Conservation (phyloP, 2,797 vertebrate species). For the Macropodus opercularis region DNA sequence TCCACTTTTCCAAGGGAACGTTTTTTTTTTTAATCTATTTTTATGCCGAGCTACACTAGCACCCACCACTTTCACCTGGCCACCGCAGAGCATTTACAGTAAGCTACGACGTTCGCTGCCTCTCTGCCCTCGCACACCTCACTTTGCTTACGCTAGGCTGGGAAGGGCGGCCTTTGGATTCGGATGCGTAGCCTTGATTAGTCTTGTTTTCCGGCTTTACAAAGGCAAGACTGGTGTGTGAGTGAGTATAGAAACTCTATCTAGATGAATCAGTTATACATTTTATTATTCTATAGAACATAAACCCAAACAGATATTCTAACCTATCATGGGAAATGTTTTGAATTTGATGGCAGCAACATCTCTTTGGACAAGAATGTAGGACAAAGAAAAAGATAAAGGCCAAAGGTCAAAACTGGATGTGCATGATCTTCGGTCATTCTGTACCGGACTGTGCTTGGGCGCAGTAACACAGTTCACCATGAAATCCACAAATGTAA, state of each 20-base stretch:
- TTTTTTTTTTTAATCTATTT: constrained; percentile 76
- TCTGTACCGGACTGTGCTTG: no score
- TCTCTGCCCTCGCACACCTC: constrained; percentile 32
- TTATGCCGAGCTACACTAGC: constrained; percentile 61
- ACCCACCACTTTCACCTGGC: constrained; percentile 47
- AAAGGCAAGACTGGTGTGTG: constrained; percentile 35
- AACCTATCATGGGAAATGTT: no score
- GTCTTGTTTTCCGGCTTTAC: constrained; percentile 41
- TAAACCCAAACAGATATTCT: no score
- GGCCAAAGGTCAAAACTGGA: no score
- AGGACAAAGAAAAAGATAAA: no score
- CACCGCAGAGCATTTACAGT: constrained; percentile 35
- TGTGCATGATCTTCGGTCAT: no score
- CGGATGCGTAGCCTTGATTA: constrained; percentile 38
- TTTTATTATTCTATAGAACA: no score
- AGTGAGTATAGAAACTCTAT: constrained; percentile 12
- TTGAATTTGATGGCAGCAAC: no score
- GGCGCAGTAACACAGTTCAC: no score
- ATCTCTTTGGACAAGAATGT: no score
- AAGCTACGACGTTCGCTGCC: constrained; percentile 25
- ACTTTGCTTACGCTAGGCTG: constrained; percentile 26
- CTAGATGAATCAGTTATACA: constrained; percentile 4
- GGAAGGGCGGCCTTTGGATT: constrained; percentile 54
- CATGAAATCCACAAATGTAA: no score
- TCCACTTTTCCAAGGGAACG: constrained; percentile 61